A percentile compares a stretch with the other conserved stretches of the same genome.
Evolutionary conservation across 2,113 vertebrate species (phyloP).

Genomic region (Megaleporinus macrocephalus): DNA sequence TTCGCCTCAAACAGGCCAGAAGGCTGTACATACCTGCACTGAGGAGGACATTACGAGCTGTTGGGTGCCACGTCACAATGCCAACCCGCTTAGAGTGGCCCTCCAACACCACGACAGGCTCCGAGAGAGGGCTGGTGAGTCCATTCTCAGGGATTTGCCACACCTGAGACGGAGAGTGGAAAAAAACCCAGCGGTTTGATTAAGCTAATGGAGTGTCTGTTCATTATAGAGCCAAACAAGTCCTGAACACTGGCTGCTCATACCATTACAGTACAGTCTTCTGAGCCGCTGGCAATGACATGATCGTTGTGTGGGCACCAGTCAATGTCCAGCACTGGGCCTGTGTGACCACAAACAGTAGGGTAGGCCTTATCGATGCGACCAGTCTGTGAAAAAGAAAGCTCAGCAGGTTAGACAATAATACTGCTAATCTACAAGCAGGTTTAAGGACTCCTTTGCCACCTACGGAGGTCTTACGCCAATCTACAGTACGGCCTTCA

Average conservation of each 20-base stretch:
- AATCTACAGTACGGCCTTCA: no score
- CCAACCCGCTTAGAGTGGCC: constrained; percentile 97
- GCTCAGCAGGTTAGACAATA: neutral
- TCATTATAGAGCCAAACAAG: neutral
- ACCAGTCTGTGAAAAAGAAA: constrained; percentile 76
- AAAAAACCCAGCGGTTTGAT: neutral
- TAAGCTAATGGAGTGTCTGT: neutral
- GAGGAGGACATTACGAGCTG: constrained; percentile 92
- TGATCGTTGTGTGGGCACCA: constrained; percentile 98
- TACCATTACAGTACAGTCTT: constrained; percentile 97
- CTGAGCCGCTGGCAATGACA: constrained; percentile 94
- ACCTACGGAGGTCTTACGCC: no score
- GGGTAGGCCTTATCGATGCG: constrained; percentile 92
- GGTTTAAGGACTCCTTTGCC: no score
- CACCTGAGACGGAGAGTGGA: constrained; percentile 75
- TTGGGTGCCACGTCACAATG: constrained; percentile 96
- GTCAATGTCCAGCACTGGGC: constrained; percentile 94
- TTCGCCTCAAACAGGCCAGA: neutral
- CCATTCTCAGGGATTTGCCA: constrained; percentile 98
- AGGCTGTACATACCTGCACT: constrained; percentile 85
- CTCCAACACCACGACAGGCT: constrained; percentile 91
- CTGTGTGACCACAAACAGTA: constrained; percentile 95
- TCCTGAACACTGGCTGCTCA: neutral
- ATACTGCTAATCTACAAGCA: neutral
- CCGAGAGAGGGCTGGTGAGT: constrained; percentile 86